Conservation (phyloP, 2,113 vertebrate genomes). For the Mormoops blainvillei region DNA sequence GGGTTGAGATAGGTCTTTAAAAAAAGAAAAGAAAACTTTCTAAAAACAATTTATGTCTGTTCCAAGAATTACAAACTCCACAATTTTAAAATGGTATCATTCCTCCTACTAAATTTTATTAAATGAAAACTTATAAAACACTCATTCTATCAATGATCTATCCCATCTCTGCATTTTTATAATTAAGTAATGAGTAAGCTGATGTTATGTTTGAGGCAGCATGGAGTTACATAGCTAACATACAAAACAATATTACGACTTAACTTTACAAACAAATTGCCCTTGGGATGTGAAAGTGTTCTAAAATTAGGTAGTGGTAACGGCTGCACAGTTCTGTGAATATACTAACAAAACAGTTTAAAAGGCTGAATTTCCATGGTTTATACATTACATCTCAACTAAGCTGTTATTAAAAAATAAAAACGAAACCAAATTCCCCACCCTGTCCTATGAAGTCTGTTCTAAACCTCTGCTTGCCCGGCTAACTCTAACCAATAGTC, state of each 20-base stretch:
- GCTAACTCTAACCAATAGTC: background rate
- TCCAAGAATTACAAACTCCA: background rate
- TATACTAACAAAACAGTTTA: background rate
- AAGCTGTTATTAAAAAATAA: background rate
- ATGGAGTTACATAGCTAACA: slow-evolving; percentile 4
- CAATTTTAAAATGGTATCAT: background rate
- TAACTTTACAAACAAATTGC: slow-evolving; percentile 36
- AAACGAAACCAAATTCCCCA: background rate
- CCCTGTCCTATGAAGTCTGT: background rate
- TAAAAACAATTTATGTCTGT: background rate
- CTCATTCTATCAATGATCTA: background rate
- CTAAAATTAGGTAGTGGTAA: slow-evolving; percentile 6
- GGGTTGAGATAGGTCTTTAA: background rate
- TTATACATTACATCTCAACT: background rate
- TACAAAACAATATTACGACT: background rate
- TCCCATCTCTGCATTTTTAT: background rate
- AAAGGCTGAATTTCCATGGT: background rate
- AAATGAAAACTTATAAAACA: slow-evolving; percentile 6
- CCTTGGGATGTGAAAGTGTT: background rate
- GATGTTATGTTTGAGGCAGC: slow-evolving; percentile 16
- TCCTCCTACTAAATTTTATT: slow-evolving; percentile 13
- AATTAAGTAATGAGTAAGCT: background rate
- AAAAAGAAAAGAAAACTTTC: background rate
- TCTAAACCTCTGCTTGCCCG: background rate
- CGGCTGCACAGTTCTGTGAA: background rate